Evolutionary conservation across 2,888 invertebrate genomes (phyloP), one percentile per base, ranked within the genome.

Genomic region (Drosophila buzzatii): DNA sequence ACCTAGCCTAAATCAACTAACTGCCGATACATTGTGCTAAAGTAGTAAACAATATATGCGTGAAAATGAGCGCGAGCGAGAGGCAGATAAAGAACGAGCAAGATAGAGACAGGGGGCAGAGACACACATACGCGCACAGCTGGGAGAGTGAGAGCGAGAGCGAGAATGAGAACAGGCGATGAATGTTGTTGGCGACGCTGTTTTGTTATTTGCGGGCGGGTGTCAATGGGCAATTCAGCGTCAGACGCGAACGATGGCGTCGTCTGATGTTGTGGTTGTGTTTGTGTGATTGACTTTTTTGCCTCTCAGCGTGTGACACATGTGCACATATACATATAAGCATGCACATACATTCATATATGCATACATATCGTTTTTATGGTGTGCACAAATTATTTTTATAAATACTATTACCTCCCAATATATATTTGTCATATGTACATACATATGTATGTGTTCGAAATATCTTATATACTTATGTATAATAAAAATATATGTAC

Each of bases 171-270:
- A 52, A 51, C 55, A 37, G 55, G 47, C 60, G 66, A 57, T 56
- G 47, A 71, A 63, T 66, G 77, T 81, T 71, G 72, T 55, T 53
- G 72, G 8, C 49, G 72, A 61, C 77, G 81, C 58, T 51, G 62
- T 78, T 84, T 90, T 84, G 85, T 87, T 84, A 89, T 82, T 88
- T 87, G 79, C 83, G 89, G 82, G 89, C 83, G 87, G 82, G 87
- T 86, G 75, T 71, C 53, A 79, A 79, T 67, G 67, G 79, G 51
- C 57, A 58, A 58, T 59, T 56, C 37, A 44, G 52, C 62, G 69
- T 69, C 72, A 49, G 62, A 58, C 60, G 60, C 69, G 18, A 51
- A 62, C 58, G 58, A n/a, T 53, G 42, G 58, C 60, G 42, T 47
- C 56, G 66, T 44, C 68, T 69, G 59, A 53, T 53, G 53, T 66